Evolutionary conservation across 2,113 vertebrate genomes (phyloP).

Genomic region (Rhinopomastus cyanomelas): DNA sequence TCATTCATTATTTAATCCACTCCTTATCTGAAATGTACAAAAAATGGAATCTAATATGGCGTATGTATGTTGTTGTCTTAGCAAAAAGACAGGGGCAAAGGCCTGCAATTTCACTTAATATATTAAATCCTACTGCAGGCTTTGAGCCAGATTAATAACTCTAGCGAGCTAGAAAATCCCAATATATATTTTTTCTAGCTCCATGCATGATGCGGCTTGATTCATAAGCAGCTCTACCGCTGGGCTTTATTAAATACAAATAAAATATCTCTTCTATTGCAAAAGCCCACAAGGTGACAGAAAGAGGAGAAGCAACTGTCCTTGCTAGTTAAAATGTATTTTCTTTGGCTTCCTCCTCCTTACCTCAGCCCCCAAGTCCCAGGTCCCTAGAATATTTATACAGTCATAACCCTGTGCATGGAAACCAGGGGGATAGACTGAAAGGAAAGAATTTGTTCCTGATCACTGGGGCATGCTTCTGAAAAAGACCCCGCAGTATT

Average conservation of each 20-base stretch:
- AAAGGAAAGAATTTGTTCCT: constrained; percentile 51
- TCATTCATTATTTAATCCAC: constrained; percentile 82
- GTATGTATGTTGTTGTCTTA: constrained; percentile 72
- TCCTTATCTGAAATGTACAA: constrained; percentile 79
- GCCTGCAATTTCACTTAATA: constrained; percentile 73
- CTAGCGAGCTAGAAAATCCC: constrained; percentile 64
- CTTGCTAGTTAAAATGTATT: constrained; percentile 57
- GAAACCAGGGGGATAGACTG: constrained; percentile 10
- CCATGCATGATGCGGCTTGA: constrained; percentile 64
- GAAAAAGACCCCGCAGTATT: constrained; percentile 48
- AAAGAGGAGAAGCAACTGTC: neutral
- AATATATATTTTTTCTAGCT: constrained; percentile 61
- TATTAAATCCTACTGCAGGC: constrained; percentile 74
- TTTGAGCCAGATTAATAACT: constrained; percentile 77
- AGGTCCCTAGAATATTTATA: constrained; percentile 54
- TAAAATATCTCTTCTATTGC: constrained; percentile 60
- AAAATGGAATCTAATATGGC: constrained; percentile 77
- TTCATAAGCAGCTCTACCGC: constrained; percentile 64
- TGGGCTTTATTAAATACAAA: constrained; percentile 77
- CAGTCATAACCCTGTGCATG: constrained; percentile 15
- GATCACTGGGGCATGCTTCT: constrained; percentile 14
- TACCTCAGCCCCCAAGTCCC: constrained; percentile 23
- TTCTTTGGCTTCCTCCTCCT: constrained; percentile 20
- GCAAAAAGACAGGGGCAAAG: constrained; percentile 67
- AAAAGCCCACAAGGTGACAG: constrained; percentile 39